Evolutionary conservation across 2,797 vertebrate genomes (phyloP).

Genomic region (Simalia tracyae): DNA sequence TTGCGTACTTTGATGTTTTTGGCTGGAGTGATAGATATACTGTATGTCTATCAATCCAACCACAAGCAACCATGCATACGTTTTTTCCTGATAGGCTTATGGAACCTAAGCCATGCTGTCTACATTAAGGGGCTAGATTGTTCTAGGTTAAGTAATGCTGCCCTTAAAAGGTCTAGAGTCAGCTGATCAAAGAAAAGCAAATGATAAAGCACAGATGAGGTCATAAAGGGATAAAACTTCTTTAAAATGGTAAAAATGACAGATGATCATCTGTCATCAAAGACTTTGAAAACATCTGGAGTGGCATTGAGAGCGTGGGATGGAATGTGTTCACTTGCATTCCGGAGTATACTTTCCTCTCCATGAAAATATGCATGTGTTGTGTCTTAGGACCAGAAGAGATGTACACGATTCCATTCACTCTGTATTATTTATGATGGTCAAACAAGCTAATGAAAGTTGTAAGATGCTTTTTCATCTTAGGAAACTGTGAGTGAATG

Average conservation of each 20-base stretch:
- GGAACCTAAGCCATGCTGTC: background rate
- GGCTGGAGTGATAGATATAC: background rate
- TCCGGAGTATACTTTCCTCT: background rate
- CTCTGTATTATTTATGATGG: background rate
- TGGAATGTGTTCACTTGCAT: background rate
- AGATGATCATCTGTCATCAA: background rate
- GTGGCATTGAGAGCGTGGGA: background rate
- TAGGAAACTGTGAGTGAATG: background rate
- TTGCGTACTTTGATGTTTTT: background rate
- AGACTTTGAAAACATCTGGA: background rate
- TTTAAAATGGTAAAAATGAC: background rate
- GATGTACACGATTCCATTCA: background rate
- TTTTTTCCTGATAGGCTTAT: background rate
- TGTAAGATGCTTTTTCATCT: background rate
- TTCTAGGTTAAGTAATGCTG: background rate
- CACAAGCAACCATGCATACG: background rate
- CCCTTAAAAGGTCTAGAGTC: background rate
- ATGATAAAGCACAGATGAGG: background rate
- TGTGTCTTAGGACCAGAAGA: background rate
- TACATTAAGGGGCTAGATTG: background rate
- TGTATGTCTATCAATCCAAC: background rate
- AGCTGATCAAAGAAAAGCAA: background rate
- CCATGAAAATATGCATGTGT: background rate
- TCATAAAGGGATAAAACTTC: background rate
- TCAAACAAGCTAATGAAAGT: background rate